A percentile compares a stretch with the other conserved stretches of the same genome.
Conservation (phyloP, 2,888 invertebrate species). For the Cenopis cana region DNA sequence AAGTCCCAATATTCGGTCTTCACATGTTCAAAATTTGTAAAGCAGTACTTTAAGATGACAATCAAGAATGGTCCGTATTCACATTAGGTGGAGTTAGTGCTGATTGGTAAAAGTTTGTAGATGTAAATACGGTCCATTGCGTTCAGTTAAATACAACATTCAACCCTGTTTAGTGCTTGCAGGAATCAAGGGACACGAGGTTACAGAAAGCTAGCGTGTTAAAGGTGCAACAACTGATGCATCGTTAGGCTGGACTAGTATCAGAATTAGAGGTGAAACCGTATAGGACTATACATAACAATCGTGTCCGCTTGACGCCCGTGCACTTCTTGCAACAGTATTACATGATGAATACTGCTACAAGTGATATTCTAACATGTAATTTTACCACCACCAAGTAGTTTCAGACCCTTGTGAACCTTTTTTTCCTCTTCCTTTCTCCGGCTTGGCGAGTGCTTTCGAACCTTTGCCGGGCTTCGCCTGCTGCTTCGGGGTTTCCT, state of each 20-base stretch:
- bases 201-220: constrained; percentile 74
- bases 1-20: constrained; percentile 80
- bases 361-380: constrained; percentile 64
- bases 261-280: constrained; percentile 63
- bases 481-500: constrained; percentile 70
- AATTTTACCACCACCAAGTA: constrained; percentile 91
- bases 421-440: constrained; percentile 89
- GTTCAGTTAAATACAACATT: constrained; percentile 75
- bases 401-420: constrained; percentile 94
- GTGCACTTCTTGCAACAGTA: constrained; percentile 70
- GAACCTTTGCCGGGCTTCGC: constrained; percentile 76
- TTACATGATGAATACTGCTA: constrained; percentile 60
- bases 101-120: constrained; percentile 49
- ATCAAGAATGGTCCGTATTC: constrained; percentile 63
- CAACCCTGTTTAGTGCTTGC: constrained; percentile 80
- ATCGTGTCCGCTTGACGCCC: constrained; percentile 80
- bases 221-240: constrained; percentile 70
- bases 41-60: constrained; percentile 67
- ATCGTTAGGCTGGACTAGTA: constrained; percentile 64
- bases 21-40: constrained; percentile 67
- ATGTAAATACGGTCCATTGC: constrained; percentile 71
- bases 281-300: constrained; percentile 64
- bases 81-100: constrained; percentile 54
- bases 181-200: constrained; percentile 82
- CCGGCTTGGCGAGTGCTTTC: constrained; percentile 84